Base-by-base conservation (phyloP, 2,888 invertebrate species). In the Hirtodrosophila alboralis region DNA sequence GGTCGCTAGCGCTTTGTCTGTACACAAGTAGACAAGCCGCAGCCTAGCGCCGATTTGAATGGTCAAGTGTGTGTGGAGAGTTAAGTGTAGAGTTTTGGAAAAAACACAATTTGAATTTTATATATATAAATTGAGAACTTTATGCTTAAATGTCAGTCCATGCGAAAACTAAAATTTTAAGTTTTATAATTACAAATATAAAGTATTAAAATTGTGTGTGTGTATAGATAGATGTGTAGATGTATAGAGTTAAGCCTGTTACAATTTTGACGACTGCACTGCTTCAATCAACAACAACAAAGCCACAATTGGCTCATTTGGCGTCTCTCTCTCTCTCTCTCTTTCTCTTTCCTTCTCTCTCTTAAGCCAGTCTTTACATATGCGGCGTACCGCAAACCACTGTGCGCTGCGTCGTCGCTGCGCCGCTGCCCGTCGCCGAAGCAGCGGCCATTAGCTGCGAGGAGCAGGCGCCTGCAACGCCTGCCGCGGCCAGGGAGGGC, bases 371-470 rank as follows among this genome's bases (percentile, higher is more conserved):
- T 67, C 61, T 64, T 75, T 90, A 91, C 89, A 91, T 91, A 67
- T 91, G 91, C 80, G 90, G 90, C 72, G 91, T 90, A 63, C 90
- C 91, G 68, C 91, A 91, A 64, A 90, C 87, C 37, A 90, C 88
- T 27, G 87, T 76, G 69, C 89, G 87, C 60, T 88, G 88, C 69
- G 72, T 72, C 58, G 76, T 70, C 70, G 74, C 72, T 64, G 80
- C 75, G 8, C 76, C 65, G 67, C 73, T 79, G 57, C 78, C 86
- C 66, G 85, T 68, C 56, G 78, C 78, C 31, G 84, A 79, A 34
- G 85, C 77, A n/a, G 81, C 84, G 1, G 87, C 85, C 74, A 81
- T 74, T 59, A 88, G 69, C 52, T 84, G 87, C 8, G 86, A 80
- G 49, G 83, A 84, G 73, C 88, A 88, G 43, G 88, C 84, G 26